A percentile compares a stretch with the other conserved stretches of the same genome.
phyloP scores from a whole-genome alignment of 2,888 invertebrate genomes.

The Diarsia brunnea region DNA sequence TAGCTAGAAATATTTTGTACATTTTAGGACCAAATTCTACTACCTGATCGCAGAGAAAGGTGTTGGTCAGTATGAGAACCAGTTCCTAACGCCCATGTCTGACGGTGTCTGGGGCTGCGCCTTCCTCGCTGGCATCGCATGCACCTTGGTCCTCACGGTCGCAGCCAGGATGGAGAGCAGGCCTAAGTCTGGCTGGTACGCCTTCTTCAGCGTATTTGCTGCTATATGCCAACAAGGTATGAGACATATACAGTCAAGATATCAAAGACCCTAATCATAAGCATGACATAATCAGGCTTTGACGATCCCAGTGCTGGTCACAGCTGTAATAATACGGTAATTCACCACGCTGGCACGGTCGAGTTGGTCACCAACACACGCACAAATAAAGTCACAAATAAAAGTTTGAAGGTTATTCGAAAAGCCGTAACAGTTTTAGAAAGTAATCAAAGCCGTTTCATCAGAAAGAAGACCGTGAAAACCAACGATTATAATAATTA shows the following conservation, averaged over 20 bases:
- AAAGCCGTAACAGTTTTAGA: background rate
- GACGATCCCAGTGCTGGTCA: background rate
- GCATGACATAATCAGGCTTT: background rate
- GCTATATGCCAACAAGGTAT: constrained; percentile 85
- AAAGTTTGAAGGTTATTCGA: background rate
- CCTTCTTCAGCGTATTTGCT: constrained; percentile 83
- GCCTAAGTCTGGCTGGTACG: constrained; percentile 74
- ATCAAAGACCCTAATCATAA: background rate
- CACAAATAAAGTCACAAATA: background rate
- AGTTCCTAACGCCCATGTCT: constrained; percentile 87
- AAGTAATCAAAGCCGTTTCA: constrained; percentile 12
- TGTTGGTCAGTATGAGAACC: constrained; percentile 84
- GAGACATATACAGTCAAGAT: background rate
- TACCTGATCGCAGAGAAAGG: constrained; percentile 84
- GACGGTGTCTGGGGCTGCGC: constrained; percentile 84
- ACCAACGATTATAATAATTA: background rate
- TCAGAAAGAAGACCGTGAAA: constrained; percentile 7
- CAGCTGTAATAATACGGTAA: background rate
- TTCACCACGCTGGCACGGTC: background rate
- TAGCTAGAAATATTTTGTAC: background rate
- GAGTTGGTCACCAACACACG: background rate
- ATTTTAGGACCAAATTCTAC: constrained; percentile 83
- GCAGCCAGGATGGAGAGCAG: constrained; percentile 79
- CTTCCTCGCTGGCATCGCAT: constrained; percentile 72
- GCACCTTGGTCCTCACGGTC: constrained; percentile 79